phyloP scores from a whole-genome alignment of 2,888 invertebrate species.

The Conistra vaccinii region DNA sequence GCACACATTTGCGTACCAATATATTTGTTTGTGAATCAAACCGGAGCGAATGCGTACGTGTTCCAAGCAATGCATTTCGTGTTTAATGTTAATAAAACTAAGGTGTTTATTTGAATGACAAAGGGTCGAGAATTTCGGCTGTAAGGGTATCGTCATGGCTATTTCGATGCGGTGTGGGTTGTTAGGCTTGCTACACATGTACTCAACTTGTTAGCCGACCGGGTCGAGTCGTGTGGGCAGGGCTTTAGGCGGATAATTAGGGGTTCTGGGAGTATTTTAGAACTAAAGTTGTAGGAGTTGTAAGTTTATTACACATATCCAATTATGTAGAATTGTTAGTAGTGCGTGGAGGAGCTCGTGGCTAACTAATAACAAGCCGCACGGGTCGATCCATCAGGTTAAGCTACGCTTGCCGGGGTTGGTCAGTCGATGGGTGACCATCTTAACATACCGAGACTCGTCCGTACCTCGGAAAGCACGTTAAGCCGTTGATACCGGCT shows the following conservation, averaged over 20 bases:
- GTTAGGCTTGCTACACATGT: slow-evolving; percentile 32
- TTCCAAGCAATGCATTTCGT: slow-evolving; percentile 39
- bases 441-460: no score
- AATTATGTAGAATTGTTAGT: background rate
- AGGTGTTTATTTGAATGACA: slow-evolving; percentile 54
- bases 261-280: background rate
- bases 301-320: slow-evolving; percentile 19
- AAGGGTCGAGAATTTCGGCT: slow-evolving; percentile 39
- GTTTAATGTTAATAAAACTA: slow-evolving; percentile 33
- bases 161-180: slow-evolving; percentile 41
- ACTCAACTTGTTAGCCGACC: slow-evolving; percentile 21
- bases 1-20: slow-evolving; percentile 41
- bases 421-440: no score
- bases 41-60: slow-evolving; percentile 53
- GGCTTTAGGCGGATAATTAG: slow-evolving; percentile 29
- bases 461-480: no score
- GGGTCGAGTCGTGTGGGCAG: slow-evolving; percentile 28
- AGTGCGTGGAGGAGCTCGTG: no score
- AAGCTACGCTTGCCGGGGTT: no score
- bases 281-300: slow-evolving; percentile 22
- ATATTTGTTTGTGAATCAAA: slow-evolving; percentile 14
- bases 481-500: no score
- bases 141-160: slow-evolving; percentile 35
- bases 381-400: no score
- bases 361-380: no score